Evolutionary conservation across 2,888 invertebrate species (phyloP), one percentile per base, ranked within the genome.

Genomic region (Oxystoma pomonae): DNA sequence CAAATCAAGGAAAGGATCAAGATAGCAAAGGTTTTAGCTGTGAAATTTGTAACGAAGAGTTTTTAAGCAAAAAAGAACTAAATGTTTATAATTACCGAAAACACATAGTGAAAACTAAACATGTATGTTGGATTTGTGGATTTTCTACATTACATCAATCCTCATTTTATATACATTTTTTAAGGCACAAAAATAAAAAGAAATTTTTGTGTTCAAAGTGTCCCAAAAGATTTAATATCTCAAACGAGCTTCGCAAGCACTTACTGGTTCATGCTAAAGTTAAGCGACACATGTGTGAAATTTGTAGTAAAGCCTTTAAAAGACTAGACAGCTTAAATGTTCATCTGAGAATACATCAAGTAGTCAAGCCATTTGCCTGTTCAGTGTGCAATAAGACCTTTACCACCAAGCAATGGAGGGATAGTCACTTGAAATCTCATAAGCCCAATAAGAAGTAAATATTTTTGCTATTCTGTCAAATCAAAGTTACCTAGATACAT

Each of bases 311-410:
- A 59, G 62, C 62, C 1, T 65, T 67, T 20, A 63, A 63, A 55
- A 65, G 58, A 50, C 60, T 61, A 21, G 63, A 67, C 57, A 65
- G 63, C 58, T 65, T 75, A 20, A 70, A 67, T 19, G 68, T 71
- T 17, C 85, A 85, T 68, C 81, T 83, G 81, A 72, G 81, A 0
- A 83, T 82, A 58, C 85, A 85, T 65, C 83, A 82, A 16, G 83
- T 83, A 0, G 83, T 83, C 21, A 84, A 82, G 67, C 76, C 76
- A 2, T 74, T 73, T 61, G 58, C 56, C n/a, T 75, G 77, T 60
- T 61, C 60, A 0, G 57, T 68, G 35, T 75, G 87, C 67, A 83
- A 83, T 0, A 84, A 83, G 67, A 82, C 82, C 22, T 83, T 85
- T 70, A 80, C 84, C 0, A 85, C 67, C 5, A 67, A 67, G 22